These are phyloP conservation scores for Protophormia terraenovae DNA, from an alignment of 2,888 invertebrate genomes.

Conservation along the genomic window DNA sequence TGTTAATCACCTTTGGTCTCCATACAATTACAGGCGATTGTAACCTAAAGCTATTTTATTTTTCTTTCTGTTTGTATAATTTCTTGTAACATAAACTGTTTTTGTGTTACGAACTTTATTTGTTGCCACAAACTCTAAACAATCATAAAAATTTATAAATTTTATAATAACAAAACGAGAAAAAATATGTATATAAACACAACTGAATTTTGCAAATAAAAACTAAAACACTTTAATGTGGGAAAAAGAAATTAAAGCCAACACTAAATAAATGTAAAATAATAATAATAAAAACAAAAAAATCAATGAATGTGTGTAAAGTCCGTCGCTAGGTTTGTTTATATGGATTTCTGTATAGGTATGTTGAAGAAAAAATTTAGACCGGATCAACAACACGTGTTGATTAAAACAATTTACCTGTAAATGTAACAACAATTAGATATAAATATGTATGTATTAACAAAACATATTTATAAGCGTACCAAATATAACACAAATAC, in stretches of 20 bases:
- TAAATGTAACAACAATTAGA: not conserved
- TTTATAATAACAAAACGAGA: not conserved
- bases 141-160: conserved; percentile 7
- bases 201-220: conserved; percentile 17
- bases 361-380: conserved; percentile 28
- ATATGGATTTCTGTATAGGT: not conserved
- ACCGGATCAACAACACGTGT: conserved; percentile 67
- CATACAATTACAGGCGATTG: conserved; percentile 36
- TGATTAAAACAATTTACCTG: not conserved
- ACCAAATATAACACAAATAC: not conserved
- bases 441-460: too few relatives aligned
- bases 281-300: not conserved
- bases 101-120: not conserved
- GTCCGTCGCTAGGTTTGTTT: not conserved
- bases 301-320: not conserved
- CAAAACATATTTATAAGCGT: not conserved
- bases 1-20: conserved; percentile 50
- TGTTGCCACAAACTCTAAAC: not conserved
- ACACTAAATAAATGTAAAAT: conserved; percentile 22
- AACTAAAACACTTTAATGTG: conserved; percentile 51
- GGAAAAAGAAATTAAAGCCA: conserved; percentile 64
- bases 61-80: conserved; percentile 5
- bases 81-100: conserved; percentile 28
- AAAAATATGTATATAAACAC: not conserved
- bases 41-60: conserved; percentile 36